Conservation (phyloP, 23 tunicate genomes). For the Phallusia fumigata region DNA sequence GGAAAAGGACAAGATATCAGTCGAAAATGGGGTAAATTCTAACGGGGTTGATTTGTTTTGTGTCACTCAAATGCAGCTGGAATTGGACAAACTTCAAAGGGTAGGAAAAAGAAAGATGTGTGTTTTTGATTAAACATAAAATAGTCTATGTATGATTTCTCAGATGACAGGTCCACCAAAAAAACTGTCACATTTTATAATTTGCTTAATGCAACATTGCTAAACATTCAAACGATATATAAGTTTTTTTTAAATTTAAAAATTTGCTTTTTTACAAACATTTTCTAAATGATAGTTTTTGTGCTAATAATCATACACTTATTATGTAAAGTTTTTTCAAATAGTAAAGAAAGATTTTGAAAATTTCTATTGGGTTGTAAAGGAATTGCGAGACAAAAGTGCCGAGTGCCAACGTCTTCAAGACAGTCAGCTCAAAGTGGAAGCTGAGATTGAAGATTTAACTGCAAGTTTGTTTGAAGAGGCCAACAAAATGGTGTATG, state of each 20-base stretch:
- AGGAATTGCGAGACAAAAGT: slow-evolving; percentile 65
- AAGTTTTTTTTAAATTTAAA: too few relatives aligned
- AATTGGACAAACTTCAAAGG: background rate
- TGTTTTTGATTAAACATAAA: too few relatives aligned
- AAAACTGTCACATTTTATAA: too few relatives aligned
- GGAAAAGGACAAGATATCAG: background rate
- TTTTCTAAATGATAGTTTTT: too few relatives aligned
- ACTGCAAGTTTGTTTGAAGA: slow-evolving; percentile 95
- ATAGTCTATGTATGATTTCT: too few relatives aligned
- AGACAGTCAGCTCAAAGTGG: slow-evolving; percentile 39
- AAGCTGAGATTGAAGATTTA: slow-evolving; percentile 72
- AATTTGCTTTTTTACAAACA: too few relatives aligned
- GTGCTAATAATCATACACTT: background rate
- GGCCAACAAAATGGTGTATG: slow-evolving; percentile 95
- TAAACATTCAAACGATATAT: too few relatives aligned
- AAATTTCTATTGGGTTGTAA: background rate
- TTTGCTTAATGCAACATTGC: too few relatives aligned
- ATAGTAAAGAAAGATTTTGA: background rate
- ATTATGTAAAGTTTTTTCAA: too few relatives aligned
- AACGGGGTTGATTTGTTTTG: background rate
- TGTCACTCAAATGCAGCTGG: background rate
- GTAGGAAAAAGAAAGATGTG: too few relatives aligned
- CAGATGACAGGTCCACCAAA: too few relatives aligned
- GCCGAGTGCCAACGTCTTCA: slow-evolving; percentile 57
- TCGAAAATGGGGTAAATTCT: background rate